Evolutionary conservation across 30 jellyfish, hydroid and myxozoan genomes (phyloP).

Genomic region (Phacellophora camtschatica): DNA sequence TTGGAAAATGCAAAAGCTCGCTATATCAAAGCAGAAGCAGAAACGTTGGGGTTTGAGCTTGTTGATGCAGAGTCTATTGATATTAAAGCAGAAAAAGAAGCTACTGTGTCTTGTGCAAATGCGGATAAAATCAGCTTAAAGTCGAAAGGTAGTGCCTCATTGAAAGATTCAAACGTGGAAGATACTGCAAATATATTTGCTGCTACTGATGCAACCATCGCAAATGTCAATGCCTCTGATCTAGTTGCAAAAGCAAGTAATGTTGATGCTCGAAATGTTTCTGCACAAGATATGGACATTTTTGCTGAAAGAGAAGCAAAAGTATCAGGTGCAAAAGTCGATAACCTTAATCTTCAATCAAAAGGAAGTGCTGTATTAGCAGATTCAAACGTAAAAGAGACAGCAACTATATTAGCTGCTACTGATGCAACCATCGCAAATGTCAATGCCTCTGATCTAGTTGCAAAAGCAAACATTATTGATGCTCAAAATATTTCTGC

Average conservation of each 20-base stretch:
- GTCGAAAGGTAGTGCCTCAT: neutral
- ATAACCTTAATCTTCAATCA: neutral
- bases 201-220: neutral
- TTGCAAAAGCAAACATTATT: neutral
- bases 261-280: neutral
- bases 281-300: neutral
- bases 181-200: neutral
- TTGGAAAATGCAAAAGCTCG: neutral
- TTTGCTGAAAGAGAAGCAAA: neutral
- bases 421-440: neutral
- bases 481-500: neutral
- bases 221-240: neutral
- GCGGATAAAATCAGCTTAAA: neutral
- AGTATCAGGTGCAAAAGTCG: neutral
- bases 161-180: neutral
- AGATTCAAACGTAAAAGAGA: neutral
- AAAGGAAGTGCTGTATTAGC: neutral
- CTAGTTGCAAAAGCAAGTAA: neutral
- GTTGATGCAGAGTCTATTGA: neutral
- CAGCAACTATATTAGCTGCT: neutral
- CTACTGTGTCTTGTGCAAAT: neutral
- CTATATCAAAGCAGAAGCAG: neutral
- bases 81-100: neutral
- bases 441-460: neutral
- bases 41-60: neutral